Evolutionary conservation across 2,113 vertebrate genomes (phyloP), one percentile per base, ranked within the genome.

Genomic region (Hystrix brachyura): DNA sequence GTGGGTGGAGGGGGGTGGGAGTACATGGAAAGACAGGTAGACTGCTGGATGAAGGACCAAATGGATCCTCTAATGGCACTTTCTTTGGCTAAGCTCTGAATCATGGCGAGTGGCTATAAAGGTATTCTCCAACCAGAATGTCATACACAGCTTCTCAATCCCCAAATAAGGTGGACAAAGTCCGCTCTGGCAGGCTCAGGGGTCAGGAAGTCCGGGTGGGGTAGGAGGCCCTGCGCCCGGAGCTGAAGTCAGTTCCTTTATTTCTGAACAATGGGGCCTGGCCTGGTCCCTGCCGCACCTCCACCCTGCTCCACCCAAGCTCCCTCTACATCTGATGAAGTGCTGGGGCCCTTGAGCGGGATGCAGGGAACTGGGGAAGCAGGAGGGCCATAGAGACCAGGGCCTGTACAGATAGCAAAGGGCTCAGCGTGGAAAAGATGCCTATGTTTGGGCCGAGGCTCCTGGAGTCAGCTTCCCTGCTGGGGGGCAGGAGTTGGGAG

Each of bases 211-310:
- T 85, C 92, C 18, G 57, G 91, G 88, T 14, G 80, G 97, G 94
- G 95, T 12, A 83, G 94, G 92, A 83, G 94, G 90, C 87, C n/a
- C 89, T 21, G 94, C 82, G 90, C 93, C 97, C 46, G 84, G 95
- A 79, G 80, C 97, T 98, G 97, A 97, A 94, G 97, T 98, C 97
- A 97, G 96, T 97, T 95, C 97, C 97, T 97, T 60, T 94, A 90
- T 65, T 62, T 84, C 95, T 72, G 55, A 95, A 97, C 97, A 98
- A 97, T 97, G 87, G 76, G 87, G 48, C 83, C 92, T 69, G 74
- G 96, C 71, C 48, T 48, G 74, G 10, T 38, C 97, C 81, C 21
- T 13, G 76, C 92, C 7, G 51, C 81, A 90, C 93, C 85, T n/a
- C 62, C 38, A 23, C 84, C 81, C 94, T 17, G 64, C 83, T 86